These are phyloP conservation scores for Synanthedon myopaeformis DNA, from an alignment of 2,888 invertebrate species.

Conservation along the genomic window DNA sequence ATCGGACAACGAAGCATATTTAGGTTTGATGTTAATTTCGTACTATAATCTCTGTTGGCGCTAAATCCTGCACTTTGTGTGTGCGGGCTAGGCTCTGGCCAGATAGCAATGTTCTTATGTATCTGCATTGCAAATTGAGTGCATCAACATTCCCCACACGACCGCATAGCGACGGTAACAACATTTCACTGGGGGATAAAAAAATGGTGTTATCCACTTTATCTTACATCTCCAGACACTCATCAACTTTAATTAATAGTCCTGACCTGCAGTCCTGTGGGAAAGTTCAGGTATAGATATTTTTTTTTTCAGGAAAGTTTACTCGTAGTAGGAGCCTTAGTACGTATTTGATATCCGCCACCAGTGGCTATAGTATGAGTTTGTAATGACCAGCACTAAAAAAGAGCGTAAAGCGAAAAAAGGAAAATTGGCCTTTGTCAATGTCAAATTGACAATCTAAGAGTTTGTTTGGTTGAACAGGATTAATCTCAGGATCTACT, in stretches of 20 bases:
- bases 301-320: too few species aligned
- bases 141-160: slow-evolving; percentile 26
- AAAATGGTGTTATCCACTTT: not conserved
- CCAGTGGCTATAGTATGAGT: too few species aligned
- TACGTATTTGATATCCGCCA: too few species aligned
- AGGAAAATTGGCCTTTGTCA: too few species aligned
- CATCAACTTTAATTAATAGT: not conserved
- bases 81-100: slow-evolving; percentile 14
- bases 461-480: too few species aligned
- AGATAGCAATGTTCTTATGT: slow-evolving; percentile 27
- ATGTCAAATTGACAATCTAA: too few species aligned
- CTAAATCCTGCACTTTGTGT: slow-evolving; percentile 30
- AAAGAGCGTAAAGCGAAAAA: too few species aligned
- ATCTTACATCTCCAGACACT: not conserved
- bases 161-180: not conserved
- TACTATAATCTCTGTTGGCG: slow-evolving; percentile 40
- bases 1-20: slow-evolving; percentile 13
- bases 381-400: too few species aligned
- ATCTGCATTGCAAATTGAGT: slow-evolving; percentile 53
- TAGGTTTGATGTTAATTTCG: slow-evolving; percentile 35
- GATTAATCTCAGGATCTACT: too few species aligned
- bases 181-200: slow-evolving; percentile 1
- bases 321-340: too few species aligned
- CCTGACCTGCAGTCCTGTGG: too few species aligned
- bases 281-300: too few species aligned